Conservation (phyloP, 2,888 invertebrate genomes). For the Metopia argyrocephala region DNA sequence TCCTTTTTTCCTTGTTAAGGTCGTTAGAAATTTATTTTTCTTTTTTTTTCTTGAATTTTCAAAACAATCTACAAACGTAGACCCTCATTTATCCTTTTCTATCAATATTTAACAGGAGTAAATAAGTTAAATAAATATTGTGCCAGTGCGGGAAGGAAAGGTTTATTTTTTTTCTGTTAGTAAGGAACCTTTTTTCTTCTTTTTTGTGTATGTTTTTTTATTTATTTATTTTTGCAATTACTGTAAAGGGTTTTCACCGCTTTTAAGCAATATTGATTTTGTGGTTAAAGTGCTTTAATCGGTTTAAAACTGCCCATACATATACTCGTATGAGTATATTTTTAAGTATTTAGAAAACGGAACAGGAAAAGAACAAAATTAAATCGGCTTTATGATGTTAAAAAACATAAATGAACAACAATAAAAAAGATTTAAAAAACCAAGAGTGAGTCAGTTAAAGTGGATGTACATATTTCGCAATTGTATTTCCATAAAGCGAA, state of each 20-base stretch:
- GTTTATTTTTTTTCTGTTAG: neutral
- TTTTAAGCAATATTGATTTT: neutral
- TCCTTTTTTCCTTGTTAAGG: too few relatives aligned
- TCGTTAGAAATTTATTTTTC: too few relatives aligned
- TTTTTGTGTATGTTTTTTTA: neutral
- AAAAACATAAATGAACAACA: neutral
- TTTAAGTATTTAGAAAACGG: neutral
- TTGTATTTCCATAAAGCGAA: too few relatives aligned
- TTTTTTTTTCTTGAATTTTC: too few relatives aligned
- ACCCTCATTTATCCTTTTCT: too few relatives aligned
- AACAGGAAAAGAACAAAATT: neutral
- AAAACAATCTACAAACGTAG: too few relatives aligned
- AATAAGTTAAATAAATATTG: too few relatives aligned
- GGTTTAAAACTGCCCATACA: neutral
- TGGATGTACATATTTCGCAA: too few relatives aligned
- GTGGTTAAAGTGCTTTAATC: neutral
- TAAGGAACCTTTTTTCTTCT: neutral
- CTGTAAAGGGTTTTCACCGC: neutral
- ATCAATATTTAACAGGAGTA: too few relatives aligned
- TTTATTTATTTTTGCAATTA: neutral
- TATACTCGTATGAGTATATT: neutral
- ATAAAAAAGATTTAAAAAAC: too few relatives aligned
- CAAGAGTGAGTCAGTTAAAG: neutral
- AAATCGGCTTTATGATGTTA: too few relatives aligned
- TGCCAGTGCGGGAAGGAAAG: neutral